A percentile compares a stretch with the other conserved stretches of the same genome.
phyloP scores from a whole-genome alignment of 2,113 vertebrate species.

The Sturnira hondurensis region DNA sequence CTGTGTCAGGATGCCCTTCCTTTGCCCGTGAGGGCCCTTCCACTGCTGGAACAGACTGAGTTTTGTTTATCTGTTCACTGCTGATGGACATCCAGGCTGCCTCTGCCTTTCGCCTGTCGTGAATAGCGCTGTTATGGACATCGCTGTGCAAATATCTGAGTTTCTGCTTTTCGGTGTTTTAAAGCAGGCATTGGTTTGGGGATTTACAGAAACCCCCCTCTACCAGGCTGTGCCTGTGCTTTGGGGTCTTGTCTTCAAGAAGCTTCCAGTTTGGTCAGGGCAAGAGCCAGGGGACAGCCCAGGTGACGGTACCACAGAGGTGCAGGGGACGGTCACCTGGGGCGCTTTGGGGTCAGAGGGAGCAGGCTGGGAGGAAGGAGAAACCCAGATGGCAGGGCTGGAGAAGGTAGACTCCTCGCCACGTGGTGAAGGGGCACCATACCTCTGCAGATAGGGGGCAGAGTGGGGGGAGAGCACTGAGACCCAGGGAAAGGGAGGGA shows the following conservation, averaged over 20 bases:
- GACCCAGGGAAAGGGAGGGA: background rate
- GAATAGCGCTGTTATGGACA: background rate
- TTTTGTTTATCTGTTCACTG: no score
- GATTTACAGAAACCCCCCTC: background rate
- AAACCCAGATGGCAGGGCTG: background rate
- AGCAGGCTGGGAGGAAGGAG: background rate
- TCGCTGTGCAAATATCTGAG: background rate
- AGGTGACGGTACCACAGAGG: background rate
- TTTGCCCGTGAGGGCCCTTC: background rate
- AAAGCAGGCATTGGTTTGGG: background rate
- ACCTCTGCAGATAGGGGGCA: background rate
- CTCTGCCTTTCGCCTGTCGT: background rate
- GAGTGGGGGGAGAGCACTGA: background rate
- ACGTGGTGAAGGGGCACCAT: background rate
- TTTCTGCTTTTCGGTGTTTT: background rate
- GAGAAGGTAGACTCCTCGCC: background rate
- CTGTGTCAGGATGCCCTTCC: background rate
- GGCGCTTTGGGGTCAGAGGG: background rate
- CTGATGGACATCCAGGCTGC: background rate
- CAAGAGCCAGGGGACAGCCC: background rate
- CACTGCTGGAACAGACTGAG: fast-evolving
- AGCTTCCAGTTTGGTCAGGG: background rate
- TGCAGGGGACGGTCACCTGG: fast-evolving
- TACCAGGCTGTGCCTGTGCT: no score
- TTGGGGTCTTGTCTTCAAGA: background rate